Evolutionary conservation across 2,888 invertebrate species (phyloP), one percentile per base, ranked within the genome.

Genomic region (Clostera curtula): DNA sequence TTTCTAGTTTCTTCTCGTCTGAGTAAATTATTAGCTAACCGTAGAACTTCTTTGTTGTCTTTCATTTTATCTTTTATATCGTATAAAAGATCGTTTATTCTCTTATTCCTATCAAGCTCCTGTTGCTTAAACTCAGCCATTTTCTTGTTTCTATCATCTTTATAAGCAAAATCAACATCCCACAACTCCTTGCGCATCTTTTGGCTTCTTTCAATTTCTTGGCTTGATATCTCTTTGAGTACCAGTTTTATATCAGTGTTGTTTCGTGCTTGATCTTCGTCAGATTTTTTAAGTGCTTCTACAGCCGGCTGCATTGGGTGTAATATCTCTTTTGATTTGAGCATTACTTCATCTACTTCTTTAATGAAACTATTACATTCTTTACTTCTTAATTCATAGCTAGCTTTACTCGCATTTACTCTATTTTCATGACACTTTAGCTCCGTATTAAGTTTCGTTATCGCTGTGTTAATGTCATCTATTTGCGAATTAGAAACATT

Each of bases 51-150:
- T 43, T 74, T 64, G 34, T 80, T 83, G 39, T 75, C 76, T 31
- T 74, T 80, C 79, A 80, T 79, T 35, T 74, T 77, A 27, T 69
- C 74, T 49, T 82, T 77, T 15, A 83, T 82, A 27, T 72, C 66
- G 23, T 48, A 48, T n/a, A 83, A 63, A 9, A 83, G 62, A 29
- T 49, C 50, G 29, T 74, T 61, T 14, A 83, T 79, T 16, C 68
- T 62, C 24, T 70, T 59, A 29, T 61, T 73, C 24, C 74, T 46
- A 25, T 71, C 66, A 11, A 49, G 19, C 41, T 75, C 67, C 33
- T 59, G 58, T 21, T 62, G 43, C 32, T 65, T 56, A 2, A 49
- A 54, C 5, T 68, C 63, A 8, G 43, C 39, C 17, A 63, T 27
- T 15, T 58, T 56, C 29, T 58, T 54, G 21, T 58, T 56, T 25